Percentiles rank a stretch among this genome's conserved stretches.
Evolutionary conservation across 2,888 invertebrate genomes (phyloP).

Genomic region (Hyles lineata): DNA sequence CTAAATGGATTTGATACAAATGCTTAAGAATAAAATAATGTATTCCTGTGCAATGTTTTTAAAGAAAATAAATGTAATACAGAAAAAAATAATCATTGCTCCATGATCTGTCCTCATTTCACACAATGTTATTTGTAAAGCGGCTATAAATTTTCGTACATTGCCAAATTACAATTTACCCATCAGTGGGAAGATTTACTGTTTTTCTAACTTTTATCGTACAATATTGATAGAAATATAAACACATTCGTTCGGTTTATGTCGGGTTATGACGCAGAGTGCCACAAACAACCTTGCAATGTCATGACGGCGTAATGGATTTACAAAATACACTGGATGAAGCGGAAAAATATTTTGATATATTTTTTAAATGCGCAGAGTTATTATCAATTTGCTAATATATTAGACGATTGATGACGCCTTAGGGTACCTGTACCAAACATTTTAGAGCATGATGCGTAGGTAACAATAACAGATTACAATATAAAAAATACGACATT

Average conservation of each 20-base stretch:
- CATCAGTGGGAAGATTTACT: background rate
- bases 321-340: background rate
- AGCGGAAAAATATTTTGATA: background rate
- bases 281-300: conserved; percentile 6
- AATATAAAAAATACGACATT: no score
- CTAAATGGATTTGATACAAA: no score
- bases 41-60: no score
- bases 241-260: conserved; percentile 20
- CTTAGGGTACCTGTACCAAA: no score
- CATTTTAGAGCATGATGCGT: no score
- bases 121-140: conserved; percentile 2
- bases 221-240: conserved; percentile 27
- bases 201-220: conserved; percentile 10
- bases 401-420: no score
- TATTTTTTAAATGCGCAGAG: background rate
- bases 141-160: conserved; percentile 8
- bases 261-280: conserved; percentile 18
- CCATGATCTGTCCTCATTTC: background rate
- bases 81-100: no score
- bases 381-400: no score
- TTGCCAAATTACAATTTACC: conserved; percentile 11
- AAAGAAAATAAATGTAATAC: background rate
- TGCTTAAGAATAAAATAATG: no score
- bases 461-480: no score
- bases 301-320: conserved; percentile 17